Conservation (phyloP, 2,113 vertebrate species). For the Albula glossodonta region DNA sequence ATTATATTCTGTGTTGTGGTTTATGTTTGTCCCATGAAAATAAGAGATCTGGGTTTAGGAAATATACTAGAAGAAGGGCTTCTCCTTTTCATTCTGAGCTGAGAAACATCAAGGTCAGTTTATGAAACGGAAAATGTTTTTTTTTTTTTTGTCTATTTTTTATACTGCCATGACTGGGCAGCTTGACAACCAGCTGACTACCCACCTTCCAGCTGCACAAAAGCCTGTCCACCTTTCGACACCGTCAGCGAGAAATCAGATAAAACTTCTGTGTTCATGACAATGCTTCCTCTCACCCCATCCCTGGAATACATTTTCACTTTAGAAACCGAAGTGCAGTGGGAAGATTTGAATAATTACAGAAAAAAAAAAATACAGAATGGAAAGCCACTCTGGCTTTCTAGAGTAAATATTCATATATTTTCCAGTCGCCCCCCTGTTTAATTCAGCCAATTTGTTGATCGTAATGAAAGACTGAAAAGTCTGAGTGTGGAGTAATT, state of each 20-base stretch:
- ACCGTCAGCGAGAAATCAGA: slow-evolving; percentile 45
- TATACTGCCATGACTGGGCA: background rate
- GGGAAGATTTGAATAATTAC: slow-evolving; percentile 70
- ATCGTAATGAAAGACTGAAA: slow-evolving; percentile 85
- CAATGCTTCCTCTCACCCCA: slow-evolving; percentile 56
- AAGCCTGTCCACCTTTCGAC: background rate
- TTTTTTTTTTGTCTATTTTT: no score
- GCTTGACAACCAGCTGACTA: background rate
- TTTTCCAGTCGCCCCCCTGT: slow-evolving; percentile 46
- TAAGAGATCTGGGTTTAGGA: background rate
- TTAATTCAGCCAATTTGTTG: slow-evolving; percentile 88
- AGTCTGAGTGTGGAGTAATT: slow-evolving; percentile 86
- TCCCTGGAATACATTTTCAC: slow-evolving; percentile 59
- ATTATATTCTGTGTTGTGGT: background rate
- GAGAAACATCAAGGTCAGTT: background rate
- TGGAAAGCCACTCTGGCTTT: slow-evolving; percentile 46
- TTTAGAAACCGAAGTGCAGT: slow-evolving; percentile 69
- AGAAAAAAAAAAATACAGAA: slow-evolving; percentile 57
- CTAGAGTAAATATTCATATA: slow-evolving; percentile 63
- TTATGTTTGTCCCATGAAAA: background rate
- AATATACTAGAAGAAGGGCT: background rate
- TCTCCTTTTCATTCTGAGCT: background rate
- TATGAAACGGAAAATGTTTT: no score
- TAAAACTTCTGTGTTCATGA: slow-evolving; percentile 63
- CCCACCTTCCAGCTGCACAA: background rate